Conservation (phyloP, 1,140 invertebrate species). For the Drosophila bifasciata region DNA sequence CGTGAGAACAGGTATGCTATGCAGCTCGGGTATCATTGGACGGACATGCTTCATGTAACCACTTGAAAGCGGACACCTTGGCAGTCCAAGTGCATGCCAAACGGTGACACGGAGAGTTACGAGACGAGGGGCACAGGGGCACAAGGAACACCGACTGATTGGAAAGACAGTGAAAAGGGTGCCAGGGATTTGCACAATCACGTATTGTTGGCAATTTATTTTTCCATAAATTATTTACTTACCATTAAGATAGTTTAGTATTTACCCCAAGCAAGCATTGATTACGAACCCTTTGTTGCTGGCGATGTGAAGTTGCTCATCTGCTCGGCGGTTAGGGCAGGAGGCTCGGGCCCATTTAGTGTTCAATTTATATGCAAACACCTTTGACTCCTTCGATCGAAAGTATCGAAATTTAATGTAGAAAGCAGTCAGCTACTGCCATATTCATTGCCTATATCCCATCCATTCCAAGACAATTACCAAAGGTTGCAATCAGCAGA, state of each 20-base stretch:
- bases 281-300: conserved; percentile 1
- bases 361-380: too few species aligned
- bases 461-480: neutral
- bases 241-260: conserved; percentile 51
- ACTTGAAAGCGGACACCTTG: neutral
- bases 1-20: conserved; percentile 87
- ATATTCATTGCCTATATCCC: neutral
- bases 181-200: conserved; percentile 24
- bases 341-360: too few species aligned
- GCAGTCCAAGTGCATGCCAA: neutral
- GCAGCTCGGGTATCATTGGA: neutral
- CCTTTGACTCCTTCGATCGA: too few species aligned
- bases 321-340: neutral
- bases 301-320: conserved; percentile 23
- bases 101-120: too few species aligned
- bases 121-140: too few species aligned
- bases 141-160: too few species aligned
- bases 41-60: conserved; percentile 2
- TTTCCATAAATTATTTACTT: conserved; percentile 52
- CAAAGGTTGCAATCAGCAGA: too few species aligned
- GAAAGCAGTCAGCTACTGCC: too few species aligned
- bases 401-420: too few species aligned
- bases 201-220: conserved; percentile 32
- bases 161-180: neutral
- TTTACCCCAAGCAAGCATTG: conserved; percentile 5